Evolutionary conservation across 2,888 invertebrate genomes (phyloP).

Genomic region (Coecobrya sp.): DNA sequence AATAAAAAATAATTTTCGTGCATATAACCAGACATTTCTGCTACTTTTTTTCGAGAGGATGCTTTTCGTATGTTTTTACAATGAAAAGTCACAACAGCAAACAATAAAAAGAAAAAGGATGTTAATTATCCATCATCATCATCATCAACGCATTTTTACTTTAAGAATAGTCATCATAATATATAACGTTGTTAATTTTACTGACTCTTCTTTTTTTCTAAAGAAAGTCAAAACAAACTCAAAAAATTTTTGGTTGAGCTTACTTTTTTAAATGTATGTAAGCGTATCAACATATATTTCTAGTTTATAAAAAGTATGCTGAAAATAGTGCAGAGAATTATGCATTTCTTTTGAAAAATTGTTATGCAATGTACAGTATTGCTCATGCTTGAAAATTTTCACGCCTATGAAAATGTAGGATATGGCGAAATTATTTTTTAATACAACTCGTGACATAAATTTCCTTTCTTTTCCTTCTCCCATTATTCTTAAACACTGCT

Average conservation of each 20-base stretch:
- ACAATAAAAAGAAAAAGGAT: neutral
- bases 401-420: constrained; percentile 28
- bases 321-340: neutral
- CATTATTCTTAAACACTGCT: neutral
- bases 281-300: neutral
- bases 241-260: too few species aligned
- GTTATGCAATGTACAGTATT: neutral
- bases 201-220: constrained; percentile 4
- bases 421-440: constrained; percentile 22
- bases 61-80: constrained; percentile 5
- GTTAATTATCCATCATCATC: neutral
- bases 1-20: constrained; percentile 10
- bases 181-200: neutral
- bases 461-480: neutral
- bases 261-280: too few species aligned
- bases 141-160: neutral
- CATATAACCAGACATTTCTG: neutral
- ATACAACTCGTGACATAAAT: constrained; percentile 17
- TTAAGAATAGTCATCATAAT: neutral
- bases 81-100: neutral
- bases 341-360: neutral
- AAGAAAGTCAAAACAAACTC: neutral
- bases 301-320: neutral
- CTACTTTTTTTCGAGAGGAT: neutral
- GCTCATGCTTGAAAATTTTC: neutral